phyloP scores from a whole-genome alignment of 2,113 vertebrate species.

The Alethe castanea region DNA sequence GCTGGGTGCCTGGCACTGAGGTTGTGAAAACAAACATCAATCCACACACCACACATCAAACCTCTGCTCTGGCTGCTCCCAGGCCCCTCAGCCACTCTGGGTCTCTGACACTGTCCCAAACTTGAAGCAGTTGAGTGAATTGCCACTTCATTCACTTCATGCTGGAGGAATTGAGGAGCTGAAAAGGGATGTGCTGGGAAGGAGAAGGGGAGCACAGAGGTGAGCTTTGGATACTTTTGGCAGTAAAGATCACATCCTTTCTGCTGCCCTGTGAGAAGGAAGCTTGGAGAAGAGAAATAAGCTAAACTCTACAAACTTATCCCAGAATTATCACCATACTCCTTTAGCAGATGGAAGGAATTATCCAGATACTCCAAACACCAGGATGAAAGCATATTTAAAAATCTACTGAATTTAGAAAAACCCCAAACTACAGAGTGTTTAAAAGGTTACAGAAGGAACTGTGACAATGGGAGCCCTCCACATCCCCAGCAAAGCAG shows the following conservation, averaged over 20 bases:
- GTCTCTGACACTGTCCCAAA: conserved; percentile 76
- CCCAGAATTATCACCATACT: background rate
- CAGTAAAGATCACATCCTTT: background rate
- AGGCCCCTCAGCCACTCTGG: conserved; percentile 84
- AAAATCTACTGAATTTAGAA: background rate
- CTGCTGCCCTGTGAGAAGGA: background rate
- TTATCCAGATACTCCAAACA: background rate
- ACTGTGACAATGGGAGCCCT: background rate
- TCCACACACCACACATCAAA: background rate
- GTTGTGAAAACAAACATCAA: background rate
- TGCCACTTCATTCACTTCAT: conserved; percentile 76
- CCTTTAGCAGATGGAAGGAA: background rate
- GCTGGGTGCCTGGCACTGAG: background rate
- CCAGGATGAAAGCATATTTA: background rate
- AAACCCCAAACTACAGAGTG: background rate
- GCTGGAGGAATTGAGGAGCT: conserved; percentile 74
- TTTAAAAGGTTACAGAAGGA: background rate
- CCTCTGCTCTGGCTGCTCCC: background rate
- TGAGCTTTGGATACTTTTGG: background rate
- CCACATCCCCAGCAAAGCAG: background rate
- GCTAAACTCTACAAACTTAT: background rate
- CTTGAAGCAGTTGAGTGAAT: conserved; percentile 77
- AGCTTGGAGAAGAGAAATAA: background rate
- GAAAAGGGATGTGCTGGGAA: conserved; percentile 74
- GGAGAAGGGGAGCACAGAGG: background rate